phyloP scores from a whole-genome alignment of 1,140 invertebrate species.

The Panulirus ornatus region DNA sequence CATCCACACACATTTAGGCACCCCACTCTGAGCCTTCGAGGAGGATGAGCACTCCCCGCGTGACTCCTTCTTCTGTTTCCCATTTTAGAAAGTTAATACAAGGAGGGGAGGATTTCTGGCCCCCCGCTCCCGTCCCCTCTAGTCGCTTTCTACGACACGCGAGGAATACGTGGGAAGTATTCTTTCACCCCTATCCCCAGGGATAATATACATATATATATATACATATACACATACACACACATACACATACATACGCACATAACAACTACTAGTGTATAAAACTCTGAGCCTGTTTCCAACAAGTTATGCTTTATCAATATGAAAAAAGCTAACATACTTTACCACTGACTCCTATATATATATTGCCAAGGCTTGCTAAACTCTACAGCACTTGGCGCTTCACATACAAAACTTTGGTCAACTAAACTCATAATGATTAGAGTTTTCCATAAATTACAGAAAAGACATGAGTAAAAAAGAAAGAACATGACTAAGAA shows the following conservation, averaged over 20 bases:
- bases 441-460: background rate
- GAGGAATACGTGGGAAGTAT: no score
- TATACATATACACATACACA: slow-evolving; percentile 38
- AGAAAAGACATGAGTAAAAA: background rate
- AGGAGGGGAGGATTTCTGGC: no score
- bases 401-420: background rate
- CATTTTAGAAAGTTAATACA: no score
- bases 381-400: background rate
- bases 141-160: no score
- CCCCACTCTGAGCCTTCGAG: no score
- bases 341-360: background rate
- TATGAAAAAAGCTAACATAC: background rate
- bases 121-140: no score
- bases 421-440: background rate
- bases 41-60: no score
- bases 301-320: background rate
- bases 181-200: no score
- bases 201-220: no score
- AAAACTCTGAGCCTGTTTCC: background rate
- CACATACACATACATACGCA: no score
- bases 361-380: background rate
- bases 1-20: no score
- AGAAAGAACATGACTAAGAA: background rate
- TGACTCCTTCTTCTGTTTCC: no score
- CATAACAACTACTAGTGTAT: background rate